These are phyloP conservation scores for Clostera curtula DNA, from an alignment of 2,888 invertebrate species.

Conservation along the genomic window DNA sequence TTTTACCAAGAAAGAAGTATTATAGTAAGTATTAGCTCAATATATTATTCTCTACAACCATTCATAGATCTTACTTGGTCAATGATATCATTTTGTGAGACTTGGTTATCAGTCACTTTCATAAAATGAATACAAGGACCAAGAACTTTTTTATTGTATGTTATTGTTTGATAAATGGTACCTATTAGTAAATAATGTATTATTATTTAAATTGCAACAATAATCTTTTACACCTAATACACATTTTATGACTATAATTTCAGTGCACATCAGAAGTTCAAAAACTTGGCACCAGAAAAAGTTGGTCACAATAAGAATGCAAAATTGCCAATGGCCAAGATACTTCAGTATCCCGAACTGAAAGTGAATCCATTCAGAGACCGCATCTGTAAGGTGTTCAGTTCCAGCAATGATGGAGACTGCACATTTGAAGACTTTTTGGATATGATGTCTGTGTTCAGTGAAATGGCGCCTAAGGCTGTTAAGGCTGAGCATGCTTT, in stretches of 20 bases:
- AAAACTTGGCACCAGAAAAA: slow-evolving; percentile 90
- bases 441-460: slow-evolving; percentile 98
- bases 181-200: too few relatives aligned
- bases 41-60: background rate
- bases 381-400: slow-evolving; percentile 93
- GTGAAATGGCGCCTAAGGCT: slow-evolving; percentile 91
- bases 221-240: background rate
- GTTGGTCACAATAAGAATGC: slow-evolving; percentile 92
- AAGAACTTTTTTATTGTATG: slow-evolving; percentile 4
- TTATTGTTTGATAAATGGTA: slow-evolving; percentile 8
- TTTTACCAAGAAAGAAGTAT: slow-evolving; percentile 93
- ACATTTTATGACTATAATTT: slow-evolving; percentile 5
- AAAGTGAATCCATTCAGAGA: slow-evolving; percentile 94
- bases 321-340: slow-evolving; percentile 87
- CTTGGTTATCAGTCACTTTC: too few relatives aligned
- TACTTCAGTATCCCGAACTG: slow-evolving; percentile 90
- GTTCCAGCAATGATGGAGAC: slow-evolving; percentile 91
- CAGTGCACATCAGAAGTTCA: slow-evolving; percentile 93
- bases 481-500: slow-evolving; percentile 97
- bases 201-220: too few relatives aligned
- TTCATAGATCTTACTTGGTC: background rate
- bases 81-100: too few relatives aligned
- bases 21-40: slow-evolving; percentile 80
- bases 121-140: too few relatives aligned
- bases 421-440: slow-evolving; percentile 96